Percentiles rank a stretch among this genome's conserved stretches.
These are phyloP conservation scores for Eilema caniola DNA, from an alignment of 2,888 invertebrate genomes.

Conservation along the genomic window DNA sequence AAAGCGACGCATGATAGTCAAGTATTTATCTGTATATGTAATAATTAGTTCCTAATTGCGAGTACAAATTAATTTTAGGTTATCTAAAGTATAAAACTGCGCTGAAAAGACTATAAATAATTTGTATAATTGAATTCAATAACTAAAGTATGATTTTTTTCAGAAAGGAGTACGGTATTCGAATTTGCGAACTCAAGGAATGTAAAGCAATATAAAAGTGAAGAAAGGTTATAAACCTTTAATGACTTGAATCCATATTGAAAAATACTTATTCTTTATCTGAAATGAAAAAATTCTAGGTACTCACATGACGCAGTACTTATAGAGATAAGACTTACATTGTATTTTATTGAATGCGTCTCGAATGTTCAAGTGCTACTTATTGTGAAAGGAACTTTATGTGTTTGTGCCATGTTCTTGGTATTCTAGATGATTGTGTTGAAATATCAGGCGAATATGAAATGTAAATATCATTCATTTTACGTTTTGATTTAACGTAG, in stretches of 20 bases:
- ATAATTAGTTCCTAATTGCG: neutral
- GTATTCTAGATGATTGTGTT: neutral
- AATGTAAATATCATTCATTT: neutral
- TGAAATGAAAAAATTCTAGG: slow-evolving; percentile 14
- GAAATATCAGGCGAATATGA: slow-evolving; percentile 5
- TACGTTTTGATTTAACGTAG: neutral
- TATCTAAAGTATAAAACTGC: neutral
- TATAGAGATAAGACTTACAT: slow-evolving; percentile 20
- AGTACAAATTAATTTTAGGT: neutral
- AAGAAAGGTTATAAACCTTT: neutral
- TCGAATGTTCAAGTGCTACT: slow-evolving; percentile 15
- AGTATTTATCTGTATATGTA: too few relatives aligned
- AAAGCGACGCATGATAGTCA: slow-evolving; percentile 27
- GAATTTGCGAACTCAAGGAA: neutral
- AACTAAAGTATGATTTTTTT: too few relatives aligned
- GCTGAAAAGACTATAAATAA: too few relatives aligned
- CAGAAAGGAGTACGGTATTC: too few relatives aligned
- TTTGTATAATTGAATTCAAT: neutral
- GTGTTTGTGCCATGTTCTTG: neutral
- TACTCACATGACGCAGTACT: slow-evolving; percentile 17
- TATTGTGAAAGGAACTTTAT: slow-evolving; percentile 6
- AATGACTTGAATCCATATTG: neutral
- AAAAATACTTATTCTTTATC: slow-evolving; percentile 20
- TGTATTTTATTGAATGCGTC: slow-evolving; percentile 17
- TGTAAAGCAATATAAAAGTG: neutral